Percentiles rank a stretch among this genome's conserved stretches.
Evolutionary conservation across 2,888 invertebrate genomes (phyloP).

Genomic region (Limulus polyphemus): DNA sequence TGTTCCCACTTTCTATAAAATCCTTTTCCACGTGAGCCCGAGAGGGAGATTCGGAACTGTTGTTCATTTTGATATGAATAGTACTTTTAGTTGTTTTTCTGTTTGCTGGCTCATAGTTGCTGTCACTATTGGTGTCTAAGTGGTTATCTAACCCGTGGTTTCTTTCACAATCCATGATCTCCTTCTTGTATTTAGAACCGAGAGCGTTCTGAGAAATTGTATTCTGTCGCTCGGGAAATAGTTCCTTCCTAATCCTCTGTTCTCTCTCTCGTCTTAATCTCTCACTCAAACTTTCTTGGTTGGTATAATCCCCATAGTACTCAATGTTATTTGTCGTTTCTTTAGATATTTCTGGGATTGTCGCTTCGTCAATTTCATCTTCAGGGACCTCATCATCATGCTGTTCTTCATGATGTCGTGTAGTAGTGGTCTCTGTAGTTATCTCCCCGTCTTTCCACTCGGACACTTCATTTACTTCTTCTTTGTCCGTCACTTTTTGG

Average conservation of each 20-base stretch:
- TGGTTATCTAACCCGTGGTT: slow-evolving; percentile 9
- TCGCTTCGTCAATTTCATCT: slow-evolving; percentile 3
- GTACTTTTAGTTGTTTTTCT: slow-evolving; percentile 8
- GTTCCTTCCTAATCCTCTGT: background rate
- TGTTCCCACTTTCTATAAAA: background rate
- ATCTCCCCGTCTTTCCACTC: slow-evolving; percentile 69
- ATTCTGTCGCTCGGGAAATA: slow-evolving; percentile 2
- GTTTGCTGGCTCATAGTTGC: slow-evolving; percentile 9
- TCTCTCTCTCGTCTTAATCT: slow-evolving; percentile 1
- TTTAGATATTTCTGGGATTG: slow-evolving; percentile 7
- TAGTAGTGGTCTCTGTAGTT: slow-evolving; percentile 52
- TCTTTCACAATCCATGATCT: slow-evolving; percentile 3
- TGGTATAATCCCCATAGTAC: slow-evolving; percentile 10
- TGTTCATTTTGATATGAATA: slow-evolving; percentile 8
- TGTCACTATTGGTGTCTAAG: slow-evolving; percentile 10
- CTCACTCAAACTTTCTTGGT: slow-evolving; percentile 3
- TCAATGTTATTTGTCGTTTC: slow-evolving; percentile 6
- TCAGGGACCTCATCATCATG: slow-evolving; percentile 48
- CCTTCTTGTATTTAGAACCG: slow-evolving; percentile 3
- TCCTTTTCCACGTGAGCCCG: background rate
- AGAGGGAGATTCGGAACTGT: background rate
- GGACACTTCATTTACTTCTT: slow-evolving; percentile 73
- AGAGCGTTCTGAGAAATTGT: slow-evolving; percentile 1
- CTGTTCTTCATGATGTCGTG: slow-evolving; percentile 44
- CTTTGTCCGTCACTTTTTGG: slow-evolving; percentile 45